Evolutionary conservation across 1,140 invertebrate genomes (phyloP), one percentile per base, ranked within the genome.

Genomic region (Centruroides vittatus): DNA sequence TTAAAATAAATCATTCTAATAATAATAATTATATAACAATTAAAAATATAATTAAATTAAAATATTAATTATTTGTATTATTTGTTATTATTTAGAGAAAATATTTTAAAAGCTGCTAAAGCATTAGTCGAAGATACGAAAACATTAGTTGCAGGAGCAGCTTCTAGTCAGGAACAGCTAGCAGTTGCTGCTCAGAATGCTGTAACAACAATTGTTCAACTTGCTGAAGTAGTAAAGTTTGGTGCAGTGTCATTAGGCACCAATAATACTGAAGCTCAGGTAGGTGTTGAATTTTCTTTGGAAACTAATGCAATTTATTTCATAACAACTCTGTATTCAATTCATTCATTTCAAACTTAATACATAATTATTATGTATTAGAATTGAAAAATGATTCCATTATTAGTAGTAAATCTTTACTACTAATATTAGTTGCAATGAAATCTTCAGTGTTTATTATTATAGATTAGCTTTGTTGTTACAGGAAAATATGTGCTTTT

Each of bases 91-190:
- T 56, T 36, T 47, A 56, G 55, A 46, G 94, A 99, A 74, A 88
- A 88, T 71, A 98, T 99, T 64, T 73, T 98, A 52, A 97, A 97
- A 76, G 98, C 94, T 0, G 96, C 96, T 0, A 98, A 98, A 74
- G 93, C 93, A 41, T 75, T 99, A 13, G 94, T 99, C 1, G 96
- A 99, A 73, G 95, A 99, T 71, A 99, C 96, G 0, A 99, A 99
- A 75, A 96, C 93, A 4, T 76, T 99, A 55, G 96, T 99, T 0
- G 88, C 91, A 4, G 81, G 81, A 3, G 93, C 93, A 4, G 93
- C 92, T 6, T 90, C 91, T 3, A 91, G 89, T 7, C 93, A 98
- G 75, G 93, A 98, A 74, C 92, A 98, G 72, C 73, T 99, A 9
- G 95, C 95, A 0, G 82, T 85, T 12, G 95, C 95, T 8, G 96